Evolutionary conservation across 1,140 invertebrate genomes (phyloP).

Genomic region (Arion vulgaris): DNA sequence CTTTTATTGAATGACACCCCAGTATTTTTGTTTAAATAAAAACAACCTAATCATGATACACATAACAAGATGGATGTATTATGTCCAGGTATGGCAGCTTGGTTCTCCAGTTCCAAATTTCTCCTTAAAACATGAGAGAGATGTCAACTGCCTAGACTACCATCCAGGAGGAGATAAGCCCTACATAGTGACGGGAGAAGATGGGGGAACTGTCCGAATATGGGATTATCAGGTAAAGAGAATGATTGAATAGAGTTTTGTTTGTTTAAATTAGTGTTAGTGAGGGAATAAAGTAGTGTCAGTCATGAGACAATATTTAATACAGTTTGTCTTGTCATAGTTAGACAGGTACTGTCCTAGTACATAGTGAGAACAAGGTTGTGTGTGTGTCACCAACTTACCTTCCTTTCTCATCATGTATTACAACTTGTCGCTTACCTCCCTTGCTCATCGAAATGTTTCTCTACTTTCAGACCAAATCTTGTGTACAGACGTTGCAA

Average conservation of each 20-base stretch:
- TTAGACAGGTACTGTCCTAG: no score
- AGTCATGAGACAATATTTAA: not conserved
- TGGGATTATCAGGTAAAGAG: constrained; percentile 91
- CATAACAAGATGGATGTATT: not conserved
- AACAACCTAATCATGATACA: no score
- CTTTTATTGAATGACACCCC: no score
- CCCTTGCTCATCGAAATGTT: no score
- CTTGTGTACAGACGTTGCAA: constrained; percentile 98
- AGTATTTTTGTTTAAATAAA: no score
- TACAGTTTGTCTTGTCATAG: not conserved
- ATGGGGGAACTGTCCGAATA: constrained; percentile 97
- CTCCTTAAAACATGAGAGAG: constrained; percentile 97
- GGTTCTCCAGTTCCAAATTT: constrained; percentile 97
- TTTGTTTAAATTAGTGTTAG: not conserved
- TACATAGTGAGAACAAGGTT: no score
- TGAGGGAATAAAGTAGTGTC: not conserved
- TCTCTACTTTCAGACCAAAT: constrained; percentile 92
- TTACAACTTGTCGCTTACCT: no score
- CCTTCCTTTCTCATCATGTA: no score
- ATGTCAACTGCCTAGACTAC: constrained; percentile 99
- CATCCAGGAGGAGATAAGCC: constrained; percentile 99
- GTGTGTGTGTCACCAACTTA: no score
- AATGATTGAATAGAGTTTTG: no score
- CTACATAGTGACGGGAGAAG: constrained; percentile 98
- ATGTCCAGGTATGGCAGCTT: constrained; percentile 90